Evolutionary conservation across 2,113 vertebrate genomes (phyloP), one percentile per base, ranked within the genome.

Genomic region (Ranitomeya imitator): DNA sequence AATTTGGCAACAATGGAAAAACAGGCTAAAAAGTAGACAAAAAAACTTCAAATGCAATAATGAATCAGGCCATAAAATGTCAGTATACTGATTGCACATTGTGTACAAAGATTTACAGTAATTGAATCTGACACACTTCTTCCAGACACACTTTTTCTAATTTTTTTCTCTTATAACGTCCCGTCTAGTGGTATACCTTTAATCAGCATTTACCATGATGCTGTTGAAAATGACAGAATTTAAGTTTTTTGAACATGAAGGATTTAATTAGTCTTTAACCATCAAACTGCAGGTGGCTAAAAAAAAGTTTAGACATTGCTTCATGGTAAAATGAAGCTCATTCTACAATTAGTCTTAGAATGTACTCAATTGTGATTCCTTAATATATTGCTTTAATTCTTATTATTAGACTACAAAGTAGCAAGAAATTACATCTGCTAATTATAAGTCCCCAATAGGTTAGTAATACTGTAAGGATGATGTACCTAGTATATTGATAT

Each of bases 181-280:
- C 55, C 55, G 26, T 60, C n/a, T 69, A 54, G 26, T 0, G 9
- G 12, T 84, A 55, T 31, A 71, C n/a, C 59, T 55, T 85, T 85
- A 85, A 85, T 85, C 52, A 73, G 67, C 83, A 71, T 85, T 85
- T 85, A 57, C 18, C 67, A 37, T 85, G 67, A 85, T 73, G n/a
- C 59, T 71, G 74, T 59, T 71, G n/a, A 55, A 85, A 85, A 85
- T 73, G 83, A 85, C 83, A 85, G 83, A 55, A 73, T 2, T 54
- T 1, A 54, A 59, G 52, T n/a, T 31, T 59, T 85, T 85, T 71
- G 16, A 73, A 59, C 57, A 73, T 85, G 15, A 85, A 37, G 54
- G 67, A 55, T 55, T 85, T 85, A 85, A 85, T 85, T 85, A 59
- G 83, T 73, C 54, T 69, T 73, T 67, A 85, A 85, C 9, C 71